Percentiles rank a stretch among this genome's conserved stretches.
These are phyloP conservation scores for Phodopus roborovskii DNA, from an alignment of 2,113 vertebrate species.

Conservation along the genomic window DNA sequence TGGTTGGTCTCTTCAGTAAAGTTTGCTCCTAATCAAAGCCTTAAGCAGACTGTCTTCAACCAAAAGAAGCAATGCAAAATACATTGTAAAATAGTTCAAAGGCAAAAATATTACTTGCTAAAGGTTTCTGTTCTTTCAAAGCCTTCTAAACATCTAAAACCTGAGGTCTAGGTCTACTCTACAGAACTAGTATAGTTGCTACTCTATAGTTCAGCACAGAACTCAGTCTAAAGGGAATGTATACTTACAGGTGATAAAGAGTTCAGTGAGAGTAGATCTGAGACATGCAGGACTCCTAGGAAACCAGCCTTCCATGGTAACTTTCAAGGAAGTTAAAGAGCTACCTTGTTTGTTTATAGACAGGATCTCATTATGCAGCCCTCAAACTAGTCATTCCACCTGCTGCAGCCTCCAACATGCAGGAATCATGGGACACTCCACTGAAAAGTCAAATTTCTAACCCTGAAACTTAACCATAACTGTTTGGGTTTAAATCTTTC, in stretches of 20 bases:
- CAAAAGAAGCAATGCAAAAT: conserved; percentile 69
- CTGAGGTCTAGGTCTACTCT: conserved; percentile 15
- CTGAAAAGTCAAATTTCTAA: background rate
- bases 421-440: background rate
- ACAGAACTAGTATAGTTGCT: conserved; percentile 6
- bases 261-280: conserved; percentile 5
- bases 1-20: conserved; percentile 48
- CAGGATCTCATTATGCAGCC: background rate
- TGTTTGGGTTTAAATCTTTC: conserved; percentile 51
- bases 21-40: conserved; percentile 73
- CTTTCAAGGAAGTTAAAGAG: conserved; percentile 52
- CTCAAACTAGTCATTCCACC: background rate
- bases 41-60: conserved; percentile 57
- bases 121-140: background rate
- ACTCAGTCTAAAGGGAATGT: background rate
- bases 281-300: background rate
- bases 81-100: conserved; percentile 75
- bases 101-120: conserved; percentile 58
- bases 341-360: background rate
- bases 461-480: conserved; percentile 33
- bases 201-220: background rate
- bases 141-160: conserved; percentile 62
- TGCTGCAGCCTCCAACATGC: background rate
- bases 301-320: background rate
- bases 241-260: conserved; percentile 53